Percentiles rank a stretch among this genome's conserved stretches.
phyloP scores from a whole-genome alignment of 2,888 invertebrate genomes.

The Lithophane socia region DNA sequence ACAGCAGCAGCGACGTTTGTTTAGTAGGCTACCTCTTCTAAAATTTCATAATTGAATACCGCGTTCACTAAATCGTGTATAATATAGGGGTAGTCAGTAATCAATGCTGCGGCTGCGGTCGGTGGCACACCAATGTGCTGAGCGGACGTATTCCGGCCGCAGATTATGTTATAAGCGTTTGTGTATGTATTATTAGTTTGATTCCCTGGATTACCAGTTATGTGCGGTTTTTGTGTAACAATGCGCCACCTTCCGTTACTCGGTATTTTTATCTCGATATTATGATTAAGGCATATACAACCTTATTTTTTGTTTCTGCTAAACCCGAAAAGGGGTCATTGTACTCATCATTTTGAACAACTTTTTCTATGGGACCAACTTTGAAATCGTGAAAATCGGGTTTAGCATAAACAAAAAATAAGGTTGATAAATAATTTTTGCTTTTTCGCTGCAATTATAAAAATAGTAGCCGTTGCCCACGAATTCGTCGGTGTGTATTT shows the following conservation, averaged over 20 bases:
- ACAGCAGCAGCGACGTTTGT: neutral
- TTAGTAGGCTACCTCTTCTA: neutral
- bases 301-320: too few species aligned
- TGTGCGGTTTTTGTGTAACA: neutral
- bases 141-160: constrained; percentile 17
- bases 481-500: too few species aligned
- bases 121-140: constrained; percentile 19
- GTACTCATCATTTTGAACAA: too few species aligned
- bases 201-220: neutral
- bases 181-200: constrained; percentile 3
- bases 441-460: too few species aligned
- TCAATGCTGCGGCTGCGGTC: constrained; percentile 46
- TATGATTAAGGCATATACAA: too few species aligned
- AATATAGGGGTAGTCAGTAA: constrained; percentile 19
- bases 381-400: too few species aligned
- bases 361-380: too few species aligned
- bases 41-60: neutral
- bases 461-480: too few species aligned
- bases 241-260: neutral
- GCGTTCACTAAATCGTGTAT: constrained; percentile 1
- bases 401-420: too few species aligned
- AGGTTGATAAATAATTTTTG: too few species aligned
- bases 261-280: neutral
- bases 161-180: constrained; percentile 34
- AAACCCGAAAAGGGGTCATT: too few species aligned